A percentile compares a stretch with the other conserved stretches of the same genome.
Evolutionary conservation across 1,140 invertebrate species (phyloP).

Genomic region (Drosophila funebris): DNA sequence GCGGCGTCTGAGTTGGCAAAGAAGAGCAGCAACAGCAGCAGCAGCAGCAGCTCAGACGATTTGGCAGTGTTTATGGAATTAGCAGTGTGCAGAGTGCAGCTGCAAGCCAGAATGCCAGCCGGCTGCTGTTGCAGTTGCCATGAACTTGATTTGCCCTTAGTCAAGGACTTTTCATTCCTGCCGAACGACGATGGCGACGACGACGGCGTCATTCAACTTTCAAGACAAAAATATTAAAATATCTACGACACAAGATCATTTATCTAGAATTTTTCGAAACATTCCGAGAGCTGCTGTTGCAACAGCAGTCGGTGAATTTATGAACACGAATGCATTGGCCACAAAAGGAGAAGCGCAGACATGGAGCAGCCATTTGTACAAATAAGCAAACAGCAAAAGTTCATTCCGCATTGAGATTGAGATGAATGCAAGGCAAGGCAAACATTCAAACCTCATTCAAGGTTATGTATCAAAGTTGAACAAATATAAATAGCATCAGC

Average conservation of each 20-base stretch:
- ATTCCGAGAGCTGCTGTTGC: conserved; percentile 53
- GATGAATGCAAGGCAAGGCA: conserved; percentile 65
- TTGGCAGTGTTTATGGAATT: conserved; percentile 61
- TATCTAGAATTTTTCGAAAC: conserved; percentile 77
- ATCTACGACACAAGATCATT: conserved; percentile 75
- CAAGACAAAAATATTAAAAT: conserved; percentile 79
- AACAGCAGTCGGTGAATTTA: conserved; percentile 57
- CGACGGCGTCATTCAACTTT: conserved; percentile 34
- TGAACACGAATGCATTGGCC: conserved; percentile 61
- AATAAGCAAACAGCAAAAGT: conserved; percentile 68
- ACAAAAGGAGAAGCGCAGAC: conserved; percentile 11
- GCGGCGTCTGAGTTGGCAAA: conserved; percentile 3
- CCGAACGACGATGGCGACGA: neutral
- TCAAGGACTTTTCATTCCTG: conserved; percentile 74
- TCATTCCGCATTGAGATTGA: conserved; percentile 49
- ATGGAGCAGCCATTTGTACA: conserved; percentile 75
- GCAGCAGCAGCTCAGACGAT: conserved; percentile 41
- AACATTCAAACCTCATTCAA: conserved; percentile 81
- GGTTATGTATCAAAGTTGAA: conserved; percentile 80
- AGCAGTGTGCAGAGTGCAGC: conserved; percentile 48
- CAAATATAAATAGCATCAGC: conserved; percentile 53
- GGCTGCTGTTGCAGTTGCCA: conserved; percentile 40
- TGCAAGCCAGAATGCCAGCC: conserved; percentile 13
- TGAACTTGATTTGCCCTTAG: conserved; percentile 83
- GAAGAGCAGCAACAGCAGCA: neutral